Conservation (phyloP, 2,888 invertebrate genomes). For the Salpingus planirostris region DNA sequence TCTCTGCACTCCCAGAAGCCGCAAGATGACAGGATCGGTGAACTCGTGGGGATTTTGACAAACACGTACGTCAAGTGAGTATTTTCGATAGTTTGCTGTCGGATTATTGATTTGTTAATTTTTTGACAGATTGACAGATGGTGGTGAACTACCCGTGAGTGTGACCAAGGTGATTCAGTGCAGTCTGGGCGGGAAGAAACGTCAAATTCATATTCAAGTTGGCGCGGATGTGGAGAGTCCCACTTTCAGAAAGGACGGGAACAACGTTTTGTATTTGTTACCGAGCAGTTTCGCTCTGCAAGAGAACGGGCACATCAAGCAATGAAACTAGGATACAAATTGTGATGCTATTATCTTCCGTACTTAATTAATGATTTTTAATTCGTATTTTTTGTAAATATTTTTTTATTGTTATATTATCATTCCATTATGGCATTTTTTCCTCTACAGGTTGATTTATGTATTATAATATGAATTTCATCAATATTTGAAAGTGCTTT, state of each 20-base stretch:
- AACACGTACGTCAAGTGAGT: slow-evolving; percentile 70
- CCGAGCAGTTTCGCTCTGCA: slow-evolving; percentile 41
- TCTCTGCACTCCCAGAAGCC: slow-evolving; percentile 49
- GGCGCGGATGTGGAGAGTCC: slow-evolving; percentile 44
- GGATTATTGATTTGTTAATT: background rate
- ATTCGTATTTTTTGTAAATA: too few relatives aligned
- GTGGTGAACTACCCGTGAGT: slow-evolving; percentile 62
- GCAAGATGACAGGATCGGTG: slow-evolving; percentile 75
- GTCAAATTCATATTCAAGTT: slow-evolving; percentile 52
- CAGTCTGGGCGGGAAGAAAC: slow-evolving; percentile 73
- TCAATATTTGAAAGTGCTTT: too few relatives aligned
- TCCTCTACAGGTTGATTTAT: too few relatives aligned
- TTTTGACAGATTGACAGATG: slow-evolving; percentile 52
- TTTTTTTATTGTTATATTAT: too few relatives aligned
- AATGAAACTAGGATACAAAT: slow-evolving; percentile 6
- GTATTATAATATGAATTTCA: too few relatives aligned
- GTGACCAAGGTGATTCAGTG: slow-evolving; percentile 69
- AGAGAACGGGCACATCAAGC: slow-evolving; percentile 38
- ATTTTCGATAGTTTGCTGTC: background rate
- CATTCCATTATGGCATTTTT: too few relatives aligned
- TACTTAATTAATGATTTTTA: too few relatives aligned
- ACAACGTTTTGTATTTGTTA: slow-evolving; percentile 45
- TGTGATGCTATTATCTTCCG: slow-evolving; percentile 8
- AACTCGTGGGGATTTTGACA: slow-evolving; percentile 73
- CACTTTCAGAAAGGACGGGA: slow-evolving; percentile 47